Evolutionary conservation across 30 jellyfish, hydroid and myxozoan genomes (phyloP).

Genomic region (Mastigias papua): DNA sequence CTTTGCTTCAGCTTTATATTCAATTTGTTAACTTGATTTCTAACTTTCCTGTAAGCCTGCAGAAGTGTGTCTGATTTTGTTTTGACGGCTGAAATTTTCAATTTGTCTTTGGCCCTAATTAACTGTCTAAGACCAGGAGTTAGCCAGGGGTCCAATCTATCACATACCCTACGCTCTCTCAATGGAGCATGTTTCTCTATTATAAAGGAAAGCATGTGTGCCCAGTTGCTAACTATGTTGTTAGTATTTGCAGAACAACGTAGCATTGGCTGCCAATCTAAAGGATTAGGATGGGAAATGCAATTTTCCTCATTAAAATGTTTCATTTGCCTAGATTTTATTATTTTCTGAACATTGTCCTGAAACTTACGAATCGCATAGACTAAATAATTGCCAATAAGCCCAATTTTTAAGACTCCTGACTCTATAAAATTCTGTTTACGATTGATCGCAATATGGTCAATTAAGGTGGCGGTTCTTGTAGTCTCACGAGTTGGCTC

Average conservation of each 20-base stretch:
- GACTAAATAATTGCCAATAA: conserved; percentile 8
- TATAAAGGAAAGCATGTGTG: neutral
- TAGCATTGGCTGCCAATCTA: neutral
- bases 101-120: neutral
- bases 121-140: neutral
- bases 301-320: neutral
- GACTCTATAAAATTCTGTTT: neutral
- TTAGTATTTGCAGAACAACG: neutral
- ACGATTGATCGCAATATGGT: conserved; percentile 9
- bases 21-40: neutral
- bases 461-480: conserved; percentile 4
- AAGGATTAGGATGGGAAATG: neutral
- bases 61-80: neutral
- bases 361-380: conserved; percentile 6
- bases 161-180: neutral
- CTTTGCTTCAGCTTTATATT: neutral
- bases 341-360: neutral
- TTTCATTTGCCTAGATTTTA: neutral
- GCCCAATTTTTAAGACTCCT: conserved; percentile 3
- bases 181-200: neutral
- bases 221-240: neutral
- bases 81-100: neutral
- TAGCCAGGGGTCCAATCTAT: neutral
- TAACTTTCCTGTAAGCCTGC: neutral
- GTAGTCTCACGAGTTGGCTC: conserved; percentile 14